A percentile compares a stretch with the other conserved stretches of the same genome.
Conservation (phyloP, 1,140 invertebrate species). For the Antheraea mylitta region DNA sequence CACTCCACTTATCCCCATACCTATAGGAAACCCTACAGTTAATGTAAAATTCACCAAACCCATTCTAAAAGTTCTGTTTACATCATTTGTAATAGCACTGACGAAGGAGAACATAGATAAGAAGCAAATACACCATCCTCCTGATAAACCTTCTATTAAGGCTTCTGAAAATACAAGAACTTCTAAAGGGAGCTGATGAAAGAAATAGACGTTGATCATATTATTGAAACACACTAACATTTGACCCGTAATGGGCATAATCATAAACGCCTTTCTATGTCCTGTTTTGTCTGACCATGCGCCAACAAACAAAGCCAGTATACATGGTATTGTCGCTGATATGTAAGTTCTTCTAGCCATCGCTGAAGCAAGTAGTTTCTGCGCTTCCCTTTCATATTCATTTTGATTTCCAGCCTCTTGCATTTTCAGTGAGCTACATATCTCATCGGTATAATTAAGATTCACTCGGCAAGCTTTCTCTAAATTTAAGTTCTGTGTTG, state of each 20-base stretch:
- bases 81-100: constrained; percentile 75
- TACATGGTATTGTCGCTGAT: constrained; percentile 71
- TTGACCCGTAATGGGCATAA: constrained; percentile 57
- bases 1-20: constrained; percentile 66
- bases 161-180: constrained; percentile 70
- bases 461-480: constrained; percentile 68
- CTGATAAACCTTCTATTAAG: constrained; percentile 72
- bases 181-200: constrained; percentile 69
- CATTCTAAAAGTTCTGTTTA: constrained; percentile 78
- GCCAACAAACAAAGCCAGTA: constrained; percentile 82
- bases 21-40: constrained; percentile 70
- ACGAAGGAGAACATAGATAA: constrained; percentile 79
- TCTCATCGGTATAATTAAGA: constrained; percentile 57
- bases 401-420: constrained; percentile 48
- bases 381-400: constrained; percentile 53
- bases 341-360: constrained; percentile 53
- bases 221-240: constrained; percentile 60
- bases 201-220: constrained; percentile 75
- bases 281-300: constrained; percentile 79
- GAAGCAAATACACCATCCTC: constrained; percentile 76
- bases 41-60: constrained; percentile 78
- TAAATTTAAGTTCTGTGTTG: constrained; percentile 58
- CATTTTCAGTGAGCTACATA: constrained; percentile 50
- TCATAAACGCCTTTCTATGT: constrained; percentile 77
- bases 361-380: constrained; percentile 45